Evolutionary conservation across 2,797 vertebrate genomes (phyloP).

Genomic region (Sebastes vulpes): DNA sequence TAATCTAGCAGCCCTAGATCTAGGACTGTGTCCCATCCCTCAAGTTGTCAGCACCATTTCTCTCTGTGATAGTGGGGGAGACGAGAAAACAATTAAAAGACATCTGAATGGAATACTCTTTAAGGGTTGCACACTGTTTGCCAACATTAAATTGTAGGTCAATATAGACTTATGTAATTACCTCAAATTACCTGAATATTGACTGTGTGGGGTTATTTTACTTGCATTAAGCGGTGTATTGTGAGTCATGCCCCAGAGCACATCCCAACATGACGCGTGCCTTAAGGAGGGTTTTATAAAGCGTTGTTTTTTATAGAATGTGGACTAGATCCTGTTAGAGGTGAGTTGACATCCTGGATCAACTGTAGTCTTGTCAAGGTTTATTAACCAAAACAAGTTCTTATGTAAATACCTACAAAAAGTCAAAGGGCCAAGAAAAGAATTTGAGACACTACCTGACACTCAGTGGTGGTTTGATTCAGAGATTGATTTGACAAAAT

Average conservation of each 20-base stretch:
- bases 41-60: not conserved
- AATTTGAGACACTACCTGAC: not conserved
- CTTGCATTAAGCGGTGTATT: not conserved
- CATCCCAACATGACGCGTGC: not conserved
- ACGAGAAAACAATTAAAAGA: not conserved
- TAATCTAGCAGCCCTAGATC: not conserved
- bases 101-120: not conserved
- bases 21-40: not conserved
- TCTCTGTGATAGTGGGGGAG: not conserved
- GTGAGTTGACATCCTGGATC: not conserved
- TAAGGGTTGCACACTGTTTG: not conserved
- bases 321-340: constrained; percentile 16
- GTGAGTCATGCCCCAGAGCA: not conserved
- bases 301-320: not conserved
- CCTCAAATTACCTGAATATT: not conserved
- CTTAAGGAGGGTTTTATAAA: not conserved
- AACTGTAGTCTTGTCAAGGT: not conserved
- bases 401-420: not conserved
- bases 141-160: not conserved
- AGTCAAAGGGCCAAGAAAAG: not conserved
- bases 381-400: not conserved
- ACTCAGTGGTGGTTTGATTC: not conserved
- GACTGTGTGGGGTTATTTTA: not conserved
- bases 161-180: not conserved
- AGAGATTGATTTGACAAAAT: not conserved